A percentile compares a stretch with the other conserved stretches of the same genome.
Evolutionary conservation across 2,797 vertebrate species (phyloP).

Genomic region (Siniperca obscura): DNA sequence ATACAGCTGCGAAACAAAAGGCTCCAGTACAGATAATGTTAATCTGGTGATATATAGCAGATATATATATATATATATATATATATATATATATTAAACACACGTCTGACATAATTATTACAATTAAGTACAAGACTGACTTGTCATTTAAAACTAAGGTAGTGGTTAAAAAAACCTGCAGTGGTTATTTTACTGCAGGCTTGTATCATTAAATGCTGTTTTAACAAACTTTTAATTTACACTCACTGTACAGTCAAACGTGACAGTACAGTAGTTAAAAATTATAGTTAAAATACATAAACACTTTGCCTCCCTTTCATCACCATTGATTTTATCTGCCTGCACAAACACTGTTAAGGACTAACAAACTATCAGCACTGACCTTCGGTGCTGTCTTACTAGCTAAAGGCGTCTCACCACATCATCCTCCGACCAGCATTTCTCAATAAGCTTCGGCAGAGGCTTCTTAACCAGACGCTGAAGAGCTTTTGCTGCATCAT

Average conservation of each 20-base stretch:
- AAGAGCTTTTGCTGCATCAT: slow-evolving; percentile 97
- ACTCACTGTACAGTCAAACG: too few relatives aligned
- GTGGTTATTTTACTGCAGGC: slow-evolving; percentile 1
- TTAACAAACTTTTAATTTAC: not conserved
- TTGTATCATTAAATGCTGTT: not conserved
- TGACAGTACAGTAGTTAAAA: too few relatives aligned
- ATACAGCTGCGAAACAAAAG: not conserved
- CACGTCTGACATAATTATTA: not conserved
- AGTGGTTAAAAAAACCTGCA: not conserved
- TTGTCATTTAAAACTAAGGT: not conserved
- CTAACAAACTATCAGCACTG: slow-evolving; percentile 5
- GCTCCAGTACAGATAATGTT: not conserved
- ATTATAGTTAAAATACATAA: slow-evolving; percentile 5
- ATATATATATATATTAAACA: not conserved
- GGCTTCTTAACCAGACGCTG: slow-evolving; percentile 99
- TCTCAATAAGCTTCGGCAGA: slow-evolving; percentile 97
- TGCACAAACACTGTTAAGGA: slow-evolving; percentile 4
- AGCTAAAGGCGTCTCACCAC: slow-evolving; percentile 85
- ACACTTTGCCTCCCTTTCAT: slow-evolving; percentile 1
- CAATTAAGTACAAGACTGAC: not conserved
- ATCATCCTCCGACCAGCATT: slow-evolving; percentile 99
- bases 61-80: too few relatives aligned
- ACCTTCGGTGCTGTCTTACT: slow-evolving; percentile 3
- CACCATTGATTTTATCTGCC: not conserved
- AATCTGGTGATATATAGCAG: not conserved